Conservation (phyloP, 2,113 vertebrate species). For the Microcebus jonahi region DNA sequence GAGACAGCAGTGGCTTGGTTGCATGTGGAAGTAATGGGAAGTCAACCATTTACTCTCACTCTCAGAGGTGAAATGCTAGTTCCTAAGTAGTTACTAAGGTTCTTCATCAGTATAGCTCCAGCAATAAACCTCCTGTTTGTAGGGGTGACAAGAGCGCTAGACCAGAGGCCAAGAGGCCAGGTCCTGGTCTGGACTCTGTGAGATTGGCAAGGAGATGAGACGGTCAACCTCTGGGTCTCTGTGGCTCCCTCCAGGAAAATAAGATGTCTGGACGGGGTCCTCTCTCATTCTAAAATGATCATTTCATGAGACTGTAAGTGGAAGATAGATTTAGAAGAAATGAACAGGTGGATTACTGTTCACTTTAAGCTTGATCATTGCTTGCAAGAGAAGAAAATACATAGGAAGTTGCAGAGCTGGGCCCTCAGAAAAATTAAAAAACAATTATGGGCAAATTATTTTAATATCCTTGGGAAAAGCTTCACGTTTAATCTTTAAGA, state of each 20-base stretch:
- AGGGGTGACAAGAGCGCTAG: not conserved
- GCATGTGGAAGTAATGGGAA: not conserved
- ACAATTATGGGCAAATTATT: not conserved
- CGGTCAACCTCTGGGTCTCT: not conserved
- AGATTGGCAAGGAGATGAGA: not conserved
- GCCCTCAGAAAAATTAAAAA: slow-evolving; percentile 27
- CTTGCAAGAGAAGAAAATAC: not conserved
- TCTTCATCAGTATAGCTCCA: not conserved
- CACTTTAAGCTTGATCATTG: not conserved
- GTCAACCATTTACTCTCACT: not conserved
- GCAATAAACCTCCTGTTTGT: not conserved
- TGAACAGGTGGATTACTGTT: not conserved
- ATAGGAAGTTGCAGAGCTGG: not conserved
- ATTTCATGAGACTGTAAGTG: not conserved
- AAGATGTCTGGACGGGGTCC: not conserved
- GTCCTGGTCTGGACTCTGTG: not conserved
- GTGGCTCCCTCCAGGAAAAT: not conserved
- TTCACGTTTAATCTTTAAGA: not conserved
- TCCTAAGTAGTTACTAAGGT: not conserved
- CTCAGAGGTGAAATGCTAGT: not conserved
- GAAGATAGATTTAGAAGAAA: slow-evolving; percentile 22
- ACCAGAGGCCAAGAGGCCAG: not conserved
- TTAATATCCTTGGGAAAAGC: not conserved
- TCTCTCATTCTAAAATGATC: not conserved
- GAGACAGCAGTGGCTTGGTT: not conserved